Conservation (phyloP, 2,888 invertebrate species). For the Ormyrus pomaceus region DNA sequence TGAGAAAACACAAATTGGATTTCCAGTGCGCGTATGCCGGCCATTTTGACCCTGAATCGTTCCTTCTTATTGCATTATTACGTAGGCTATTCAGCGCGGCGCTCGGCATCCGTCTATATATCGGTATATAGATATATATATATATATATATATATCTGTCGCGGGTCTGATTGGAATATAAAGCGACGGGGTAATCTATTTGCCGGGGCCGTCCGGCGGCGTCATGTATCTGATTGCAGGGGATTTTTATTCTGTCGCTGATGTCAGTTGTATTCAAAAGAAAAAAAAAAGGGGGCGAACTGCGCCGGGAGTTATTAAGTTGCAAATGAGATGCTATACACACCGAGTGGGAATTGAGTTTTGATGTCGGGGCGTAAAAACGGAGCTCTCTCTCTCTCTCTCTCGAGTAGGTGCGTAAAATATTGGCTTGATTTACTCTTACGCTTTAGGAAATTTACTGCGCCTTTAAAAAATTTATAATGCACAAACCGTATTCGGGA, state of each 20-base stretch:
- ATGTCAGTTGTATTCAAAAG: background rate
- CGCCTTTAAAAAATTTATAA: background rate
- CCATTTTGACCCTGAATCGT: slow-evolving; percentile 58
- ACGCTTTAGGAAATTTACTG: background rate
- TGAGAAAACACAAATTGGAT: slow-evolving; percentile 67
- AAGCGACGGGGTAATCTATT: slow-evolving; percentile 29
- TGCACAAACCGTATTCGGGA: too few relatives aligned
- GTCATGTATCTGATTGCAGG: slow-evolving; percentile 33
- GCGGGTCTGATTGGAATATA: slow-evolving; percentile 37
- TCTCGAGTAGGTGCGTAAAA: too few relatives aligned
- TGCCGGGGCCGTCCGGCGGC: background rate
- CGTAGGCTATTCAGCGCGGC: slow-evolving; percentile 55
- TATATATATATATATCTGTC: background rate
- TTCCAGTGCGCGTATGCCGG: slow-evolving; percentile 58
- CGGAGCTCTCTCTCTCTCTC: too few relatives aligned
- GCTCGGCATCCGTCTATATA: slow-evolving; percentile 48
- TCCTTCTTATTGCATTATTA: slow-evolving; percentile 60
- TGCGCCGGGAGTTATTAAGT: background rate
- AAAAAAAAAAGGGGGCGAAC: background rate
- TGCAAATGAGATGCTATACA: background rate
- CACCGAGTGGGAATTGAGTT: background rate
- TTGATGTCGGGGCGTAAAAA: background rate
- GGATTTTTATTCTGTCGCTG: slow-evolving; percentile 34
- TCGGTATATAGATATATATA: background rate
- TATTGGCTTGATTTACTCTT: background rate